A percentile compares a stretch with the other conserved stretches of the same genome.
phyloP scores from a whole-genome alignment of 2,113 vertebrate genomes.

The Cinclus mexicanus region DNA sequence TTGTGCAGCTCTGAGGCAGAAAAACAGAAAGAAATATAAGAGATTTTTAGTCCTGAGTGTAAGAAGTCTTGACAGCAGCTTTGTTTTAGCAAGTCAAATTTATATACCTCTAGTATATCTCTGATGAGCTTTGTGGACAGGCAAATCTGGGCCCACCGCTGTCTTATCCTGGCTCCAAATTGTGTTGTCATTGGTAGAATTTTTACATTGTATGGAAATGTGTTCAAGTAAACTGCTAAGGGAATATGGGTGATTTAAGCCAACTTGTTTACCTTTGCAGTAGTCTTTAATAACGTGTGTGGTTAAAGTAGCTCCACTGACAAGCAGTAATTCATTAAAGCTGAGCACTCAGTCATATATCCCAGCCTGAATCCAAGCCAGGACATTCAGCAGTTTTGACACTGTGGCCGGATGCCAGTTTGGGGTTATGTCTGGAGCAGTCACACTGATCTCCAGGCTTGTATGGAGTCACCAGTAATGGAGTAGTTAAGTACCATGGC shows the following conservation, averaged over 20 bases:
- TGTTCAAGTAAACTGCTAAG: background rate
- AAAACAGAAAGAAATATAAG: background rate
- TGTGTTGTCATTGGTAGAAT: background rate
- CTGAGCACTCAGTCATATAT: background rate
- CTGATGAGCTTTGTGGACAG: background rate
- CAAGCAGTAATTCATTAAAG: conserved; percentile 9
- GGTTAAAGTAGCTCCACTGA: background rate
- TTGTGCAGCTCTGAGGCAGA: background rate
- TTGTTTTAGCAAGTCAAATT: background rate
- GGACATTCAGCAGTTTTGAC: background rate
- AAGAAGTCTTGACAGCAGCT: background rate
- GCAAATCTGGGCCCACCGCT: background rate
- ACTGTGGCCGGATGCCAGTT: background rate
- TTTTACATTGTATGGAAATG: background rate
- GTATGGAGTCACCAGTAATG: background rate
- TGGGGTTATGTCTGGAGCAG: conserved; percentile 3
- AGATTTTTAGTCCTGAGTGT: background rate
- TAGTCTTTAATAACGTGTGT: background rate
- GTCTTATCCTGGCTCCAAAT: background rate
- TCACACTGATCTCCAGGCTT: background rate
- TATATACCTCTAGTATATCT: background rate
- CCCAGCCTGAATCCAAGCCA: conserved; percentile 4
- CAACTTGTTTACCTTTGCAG: background rate
- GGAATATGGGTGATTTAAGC: background rate
- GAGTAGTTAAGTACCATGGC: background rate